Evolutionary conservation across 2,888 invertebrate species (phyloP).

Genomic region (Chrysomela aeneicollis): DNA sequence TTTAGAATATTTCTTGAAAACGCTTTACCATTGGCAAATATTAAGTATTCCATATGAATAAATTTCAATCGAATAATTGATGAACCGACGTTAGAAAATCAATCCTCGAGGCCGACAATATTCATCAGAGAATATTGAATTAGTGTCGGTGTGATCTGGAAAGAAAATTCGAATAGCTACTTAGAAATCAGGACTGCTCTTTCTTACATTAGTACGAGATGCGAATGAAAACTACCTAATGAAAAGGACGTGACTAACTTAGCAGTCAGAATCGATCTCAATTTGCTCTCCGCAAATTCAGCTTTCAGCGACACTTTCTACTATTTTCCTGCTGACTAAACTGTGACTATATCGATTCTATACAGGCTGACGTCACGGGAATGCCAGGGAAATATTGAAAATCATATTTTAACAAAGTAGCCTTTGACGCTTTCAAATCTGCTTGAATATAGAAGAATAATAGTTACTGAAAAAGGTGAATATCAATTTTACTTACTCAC

Average conservation of each 20-base stretch:
- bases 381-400: no score
- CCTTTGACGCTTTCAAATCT: no score
- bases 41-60: no score
- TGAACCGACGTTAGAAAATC: no score
- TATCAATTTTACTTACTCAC: no score
- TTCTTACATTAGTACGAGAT: constrained; percentile 1
- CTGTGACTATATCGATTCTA: not conserved
- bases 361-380: no score
- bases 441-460: no score
- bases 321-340: not conserved
- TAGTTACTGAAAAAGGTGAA: no score
- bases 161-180: not conserved
- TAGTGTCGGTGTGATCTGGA: not conserved
- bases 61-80: no score
- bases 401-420: no score
- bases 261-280: not conserved
- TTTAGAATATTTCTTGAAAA: no score
- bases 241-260: constrained; percentile 1
- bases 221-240: constrained; percentile 4
- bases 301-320: constrained; percentile 3
- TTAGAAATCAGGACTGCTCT: not conserved
- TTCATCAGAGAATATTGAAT: not conserved
- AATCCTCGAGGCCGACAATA: not conserved
- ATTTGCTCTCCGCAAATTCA: not conserved
- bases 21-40: no score